These are phyloP conservation scores for Meloe dianella DNA, from an alignment of 2,888 invertebrate species.

Conservation along the genomic window DNA sequence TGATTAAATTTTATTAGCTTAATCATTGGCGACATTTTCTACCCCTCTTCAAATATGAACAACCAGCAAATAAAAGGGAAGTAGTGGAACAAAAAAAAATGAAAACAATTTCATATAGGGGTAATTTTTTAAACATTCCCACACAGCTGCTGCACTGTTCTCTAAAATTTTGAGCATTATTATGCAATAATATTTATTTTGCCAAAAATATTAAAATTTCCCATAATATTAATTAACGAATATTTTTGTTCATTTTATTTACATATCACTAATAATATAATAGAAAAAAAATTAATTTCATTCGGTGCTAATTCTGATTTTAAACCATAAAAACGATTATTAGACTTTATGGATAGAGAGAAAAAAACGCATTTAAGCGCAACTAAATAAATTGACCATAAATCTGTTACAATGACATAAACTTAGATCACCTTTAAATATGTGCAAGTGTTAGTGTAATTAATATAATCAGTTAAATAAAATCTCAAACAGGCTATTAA, in stretches of 20 bases:
- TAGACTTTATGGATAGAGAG: background rate
- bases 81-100: background rate
- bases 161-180: background rate
- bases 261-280: too few relatives aligned
- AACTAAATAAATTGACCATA: background rate
- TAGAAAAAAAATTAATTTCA: too few relatives aligned
- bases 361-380: background rate
- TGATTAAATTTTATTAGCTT: constrained; percentile 39
- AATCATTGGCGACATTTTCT: constrained; percentile 18
- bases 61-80: background rate
- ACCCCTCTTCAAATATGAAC: background rate
- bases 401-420: background rate
- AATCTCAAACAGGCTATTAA: background rate
- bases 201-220: too few relatives aligned
- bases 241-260: too few relatives aligned
- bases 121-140: background rate
- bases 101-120: background rate
- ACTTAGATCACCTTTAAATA: background rate
- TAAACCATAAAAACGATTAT: background rate
- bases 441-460: background rate
- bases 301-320: too few relatives aligned
- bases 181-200: background rate
- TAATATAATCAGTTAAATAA: background rate
- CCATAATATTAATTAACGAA: too few relatives aligned
- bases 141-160: background rate